Percentiles rank a stretch among this genome's conserved stretches.
These are phyloP conservation scores for Idaea dimidiata DNA, from an alignment of 2,888 invertebrate genomes.

Conservation along the genomic window DNA sequence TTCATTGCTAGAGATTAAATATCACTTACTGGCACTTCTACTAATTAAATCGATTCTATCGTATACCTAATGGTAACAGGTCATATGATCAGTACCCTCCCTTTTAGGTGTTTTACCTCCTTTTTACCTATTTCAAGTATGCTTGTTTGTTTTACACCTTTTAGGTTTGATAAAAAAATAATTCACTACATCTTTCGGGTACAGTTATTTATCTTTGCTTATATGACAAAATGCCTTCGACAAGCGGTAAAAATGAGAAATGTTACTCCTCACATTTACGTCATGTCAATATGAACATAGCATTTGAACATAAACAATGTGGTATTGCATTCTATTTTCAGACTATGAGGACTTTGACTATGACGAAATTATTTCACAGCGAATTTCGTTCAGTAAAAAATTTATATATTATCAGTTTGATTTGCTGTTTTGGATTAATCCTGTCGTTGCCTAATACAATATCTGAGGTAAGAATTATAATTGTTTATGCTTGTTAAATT, in stretches of 20 bases:
- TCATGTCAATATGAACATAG: background rate
- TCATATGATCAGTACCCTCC: too few relatives aligned
- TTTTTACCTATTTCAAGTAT: too few relatives aligned
- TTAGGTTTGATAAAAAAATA: too few relatives aligned
- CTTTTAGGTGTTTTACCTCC: too few relatives aligned
- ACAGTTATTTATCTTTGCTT: background rate
- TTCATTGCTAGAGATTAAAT: too few relatives aligned
- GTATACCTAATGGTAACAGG: too few relatives aligned
- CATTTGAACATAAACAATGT: background rate
- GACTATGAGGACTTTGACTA: conserved; percentile 50
- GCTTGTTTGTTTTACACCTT: too few relatives aligned
- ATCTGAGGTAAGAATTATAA: conserved; percentile 37
- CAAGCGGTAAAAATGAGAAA: conserved; percentile 1
- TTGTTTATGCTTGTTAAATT: background rate
- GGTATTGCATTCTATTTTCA: conserved; percentile 35
- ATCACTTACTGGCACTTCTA: too few relatives aligned
- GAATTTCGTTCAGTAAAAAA: conserved; percentile 56
- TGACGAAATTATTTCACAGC: conserved; percentile 52
- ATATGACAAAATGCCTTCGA: background rate
- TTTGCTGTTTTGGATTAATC: conserved; percentile 53
- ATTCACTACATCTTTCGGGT: too few relatives aligned
- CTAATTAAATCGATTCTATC: too few relatives aligned
- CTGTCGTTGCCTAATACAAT: conserved; percentile 38
- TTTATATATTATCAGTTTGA: conserved; percentile 56
- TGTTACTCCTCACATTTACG: conserved; percentile 2